Evolutionary conservation across 1,140 invertebrate genomes (phyloP), one percentile per base, ranked within the genome.

Genomic region (Hylyphantes graminicola): DNA sequence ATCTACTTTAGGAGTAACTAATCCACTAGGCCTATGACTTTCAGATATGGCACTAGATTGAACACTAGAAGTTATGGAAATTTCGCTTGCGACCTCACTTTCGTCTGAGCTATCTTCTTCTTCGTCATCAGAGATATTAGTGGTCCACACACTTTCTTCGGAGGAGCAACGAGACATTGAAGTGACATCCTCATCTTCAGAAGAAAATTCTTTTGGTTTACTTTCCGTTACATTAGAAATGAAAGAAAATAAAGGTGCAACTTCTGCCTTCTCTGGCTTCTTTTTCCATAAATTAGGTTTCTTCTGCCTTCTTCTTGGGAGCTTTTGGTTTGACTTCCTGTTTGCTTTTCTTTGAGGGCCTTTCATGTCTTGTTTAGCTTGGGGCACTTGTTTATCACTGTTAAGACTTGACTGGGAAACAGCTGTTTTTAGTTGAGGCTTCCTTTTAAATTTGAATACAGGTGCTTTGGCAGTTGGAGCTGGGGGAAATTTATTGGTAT

Each of bases 81-180:
- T 10, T 70, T 70, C 77, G 67, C 76, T 79, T 10, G 53, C 48
- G 17, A 57, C 19, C 51, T 80, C 77, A 70, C 77, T 80, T 51
- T 80, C 77, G 70, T 80, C 77, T 19, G 76, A 78, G 50, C 15
- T 63, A 50, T 17, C 59, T 8, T 70, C 77, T n/a, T 10, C 35
- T 70, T 17, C 77, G 50, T 70, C 64, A 48, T 80, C 65, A 50
- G 77, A 80, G 59, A 80, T 59, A 70, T 65, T 79, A 35, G 75
- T 55, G 12, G 74, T 76, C 74, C 61, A 78, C 53, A 78, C 10
- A 59, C 77, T 80, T 59, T 59, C 77, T 17, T 57, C 64, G 0
- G 77, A 80, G 12, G 77, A 70, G 17, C 64, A 70, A 55, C 21
- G 53, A 48, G 77, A 80, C 7, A 59, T 5, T 9, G 77, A 57